Percentiles rank a stretch among this genome's conserved stretches.
Evolutionary conservation across 2,113 vertebrate species (phyloP).

Genomic region (Castor canadensis): DNA sequence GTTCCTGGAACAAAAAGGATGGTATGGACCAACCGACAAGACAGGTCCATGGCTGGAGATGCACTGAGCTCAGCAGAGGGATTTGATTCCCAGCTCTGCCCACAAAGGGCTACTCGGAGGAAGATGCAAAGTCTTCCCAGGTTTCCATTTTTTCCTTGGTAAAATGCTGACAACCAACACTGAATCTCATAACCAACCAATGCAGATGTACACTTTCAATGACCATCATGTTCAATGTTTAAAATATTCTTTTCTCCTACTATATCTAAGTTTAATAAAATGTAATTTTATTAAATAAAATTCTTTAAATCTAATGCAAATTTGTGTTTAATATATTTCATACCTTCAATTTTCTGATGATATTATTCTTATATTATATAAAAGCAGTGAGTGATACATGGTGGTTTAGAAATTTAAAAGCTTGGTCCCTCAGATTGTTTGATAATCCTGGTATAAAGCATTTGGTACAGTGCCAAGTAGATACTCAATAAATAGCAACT

Average conservation of each 20-base stretch:
- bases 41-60: background rate
- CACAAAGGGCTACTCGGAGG: rapidly evolving
- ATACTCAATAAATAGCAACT: background rate
- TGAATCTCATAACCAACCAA: background rate
- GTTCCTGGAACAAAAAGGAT: slow-evolving; percentile 88
- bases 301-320: background rate
- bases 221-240: background rate
- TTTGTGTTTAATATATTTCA: background rate
- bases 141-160: background rate
- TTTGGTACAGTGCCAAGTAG: background rate
- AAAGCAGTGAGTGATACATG: background rate
- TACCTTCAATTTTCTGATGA: background rate
- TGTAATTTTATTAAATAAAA: too few relatives aligned
- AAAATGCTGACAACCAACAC: background rate
- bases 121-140: background rate
- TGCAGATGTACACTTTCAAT: background rate
- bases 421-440: background rate
- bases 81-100: background rate
- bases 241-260: background rate
- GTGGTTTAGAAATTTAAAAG: background rate
- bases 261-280: background rate
- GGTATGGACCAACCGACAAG: background rate
- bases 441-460: background rate
- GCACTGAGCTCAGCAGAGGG: background rate
- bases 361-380: background rate